These are phyloP conservation scores for Silurus lanzhouensis DNA, from an alignment of 2,797 vertebrate genomes.

Conservation along the genomic window DNA sequence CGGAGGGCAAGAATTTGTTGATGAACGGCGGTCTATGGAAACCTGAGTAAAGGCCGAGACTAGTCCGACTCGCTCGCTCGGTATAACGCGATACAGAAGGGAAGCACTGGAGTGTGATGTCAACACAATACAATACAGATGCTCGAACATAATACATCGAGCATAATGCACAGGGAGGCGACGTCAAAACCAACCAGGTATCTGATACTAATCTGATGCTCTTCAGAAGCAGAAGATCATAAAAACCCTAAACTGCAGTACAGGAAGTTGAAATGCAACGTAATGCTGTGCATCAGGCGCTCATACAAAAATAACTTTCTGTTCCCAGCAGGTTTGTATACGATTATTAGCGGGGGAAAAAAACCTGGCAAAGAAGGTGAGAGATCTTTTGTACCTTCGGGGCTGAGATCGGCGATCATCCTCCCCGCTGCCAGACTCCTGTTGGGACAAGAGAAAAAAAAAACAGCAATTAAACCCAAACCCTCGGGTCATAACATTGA, in stretches of 20 bases:
- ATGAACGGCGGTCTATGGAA: conserved; percentile 41
- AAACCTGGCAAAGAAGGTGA: not conserved
- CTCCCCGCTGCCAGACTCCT: conserved; percentile 98
- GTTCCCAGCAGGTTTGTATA: not conserved
- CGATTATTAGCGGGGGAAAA: not conserved
- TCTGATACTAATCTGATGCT: too few relatives aligned
- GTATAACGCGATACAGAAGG: conserved; percentile 31
- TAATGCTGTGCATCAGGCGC: not conserved
- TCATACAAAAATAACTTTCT: not conserved
- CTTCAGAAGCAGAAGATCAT: not conserved
- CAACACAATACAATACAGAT: conserved; percentile 37
- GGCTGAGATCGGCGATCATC: conserved; percentile 96
- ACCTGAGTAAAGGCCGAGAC: conserved; percentile 39
- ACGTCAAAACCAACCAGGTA: conserved; percentile 36
- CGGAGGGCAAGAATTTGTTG: conserved; percentile 26
- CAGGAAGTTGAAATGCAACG: not conserved
- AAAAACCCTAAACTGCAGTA: not conserved
- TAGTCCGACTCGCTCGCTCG: conserved; percentile 45
- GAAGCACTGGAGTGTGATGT: conserved; percentile 42
- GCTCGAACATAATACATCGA: conserved; percentile 1
- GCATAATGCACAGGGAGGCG: conserved; percentile 38
- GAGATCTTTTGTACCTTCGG: conserved; percentile 81
- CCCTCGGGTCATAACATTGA: not conserved
- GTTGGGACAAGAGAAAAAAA: not conserved
- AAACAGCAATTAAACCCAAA: conserved; percentile 25